These are phyloP conservation scores for Zoanthus solanderi DNA, from an alignment of 92 coral and sea anemone species.

Conservation along the genomic window DNA sequence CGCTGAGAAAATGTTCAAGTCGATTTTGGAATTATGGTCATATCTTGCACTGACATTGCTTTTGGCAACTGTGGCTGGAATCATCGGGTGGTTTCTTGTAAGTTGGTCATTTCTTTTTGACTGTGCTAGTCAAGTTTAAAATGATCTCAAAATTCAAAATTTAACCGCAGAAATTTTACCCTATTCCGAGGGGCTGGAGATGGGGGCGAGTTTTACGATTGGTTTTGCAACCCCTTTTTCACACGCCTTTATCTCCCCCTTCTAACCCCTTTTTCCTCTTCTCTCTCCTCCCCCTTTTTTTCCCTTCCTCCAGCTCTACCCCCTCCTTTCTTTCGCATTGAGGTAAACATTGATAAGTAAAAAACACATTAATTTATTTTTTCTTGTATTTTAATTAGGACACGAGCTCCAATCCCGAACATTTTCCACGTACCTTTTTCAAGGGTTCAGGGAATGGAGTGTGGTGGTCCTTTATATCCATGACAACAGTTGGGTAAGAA, in stretches of 20 bases:
- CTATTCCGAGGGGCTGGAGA: no score
- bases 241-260: no score
- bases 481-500: conserved; percentile 66
- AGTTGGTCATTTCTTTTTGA: conserved; percentile 14
- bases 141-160: neutral
- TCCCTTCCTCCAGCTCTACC: no score
- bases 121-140: neutral
- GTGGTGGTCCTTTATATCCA: conserved; percentile 61
- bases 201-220: no score
- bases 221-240: no score
- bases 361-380: neutral
- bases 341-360: no score
- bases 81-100: conserved; percentile 82
- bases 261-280: no score
- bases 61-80: conserved; percentile 74
- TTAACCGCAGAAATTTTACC: neutral
- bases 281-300: no score
- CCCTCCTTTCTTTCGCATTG: no score
- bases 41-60: conserved; percentile 61
- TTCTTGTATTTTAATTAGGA: conserved; percentile 16
- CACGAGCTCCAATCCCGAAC: conserved; percentile 39
- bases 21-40: conserved; percentile 73
- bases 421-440: conserved; percentile 46
- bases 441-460: conserved; percentile 48
- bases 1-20: conserved; percentile 53